Base-by-base conservation (phyloP, 2,113 vertebrate species). In the Pagrus major region DNA sequence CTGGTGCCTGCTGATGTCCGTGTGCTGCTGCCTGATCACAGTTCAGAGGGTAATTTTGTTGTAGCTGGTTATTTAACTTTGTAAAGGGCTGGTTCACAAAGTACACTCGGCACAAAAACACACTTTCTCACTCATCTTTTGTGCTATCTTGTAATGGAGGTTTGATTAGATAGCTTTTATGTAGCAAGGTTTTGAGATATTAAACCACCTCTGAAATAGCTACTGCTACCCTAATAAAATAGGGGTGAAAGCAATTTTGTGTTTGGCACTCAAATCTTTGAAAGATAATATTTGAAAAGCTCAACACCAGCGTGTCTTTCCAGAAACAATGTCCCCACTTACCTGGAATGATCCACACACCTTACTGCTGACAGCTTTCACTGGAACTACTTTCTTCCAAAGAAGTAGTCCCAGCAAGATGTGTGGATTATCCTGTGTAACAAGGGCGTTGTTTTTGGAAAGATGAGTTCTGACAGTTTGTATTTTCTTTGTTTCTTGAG, bases 1-100 rank as follows among this genome's bases (percentile, higher is more conserved):
- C 72, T 81, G 64, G 73, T 80, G 84, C 84, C 76, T 70, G 35
- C 54, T 78, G 76, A 55, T 75, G 80, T 73, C 56, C 23, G 42
- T 71, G 54, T 85, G 27, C 47, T 41, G 14, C 79, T 60, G 74
- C 80, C 80, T 72, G 60, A 76, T 76, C 83, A 49, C 46, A 77
- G 76, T 84, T 88, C 73, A 79, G 46, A 37, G 9, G 35, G 77
- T 85, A 70, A 83, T 81, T 67, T 5, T 69, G 47, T 72, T 27
- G 3, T 41, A 16, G 64, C 23, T 72, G 29, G 18, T 49, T 41
- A 21, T 76, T 68, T 78, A n/a, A 39, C 8, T 54, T 58, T 60
- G 60, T 49, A 70, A 69, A 71, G 58, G n/a, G 41, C 18, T 42
- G 14, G 6, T 44, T 52, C 1, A 9, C 6, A 14, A 51, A 35